Conservation (phyloP, 2,113 vertebrate species). For the Edolisoma coerulescens region DNA sequence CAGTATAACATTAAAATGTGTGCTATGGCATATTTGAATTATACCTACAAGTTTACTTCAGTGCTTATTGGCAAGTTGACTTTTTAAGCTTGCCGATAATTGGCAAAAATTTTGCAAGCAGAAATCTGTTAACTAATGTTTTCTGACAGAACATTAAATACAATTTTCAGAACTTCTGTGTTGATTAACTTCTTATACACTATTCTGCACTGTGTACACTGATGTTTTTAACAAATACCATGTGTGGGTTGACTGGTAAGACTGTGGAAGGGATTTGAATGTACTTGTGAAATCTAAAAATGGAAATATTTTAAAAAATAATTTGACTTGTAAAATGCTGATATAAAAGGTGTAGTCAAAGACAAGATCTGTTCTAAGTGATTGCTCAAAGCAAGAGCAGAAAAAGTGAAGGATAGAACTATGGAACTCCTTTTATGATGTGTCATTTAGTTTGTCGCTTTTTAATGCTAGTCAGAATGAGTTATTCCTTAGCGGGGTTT, state of each 20-base stretch:
- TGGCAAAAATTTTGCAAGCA: not conserved
- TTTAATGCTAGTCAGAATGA: not conserved
- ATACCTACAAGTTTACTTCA: not conserved
- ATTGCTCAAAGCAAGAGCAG: not conserved
- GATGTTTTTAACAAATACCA: not conserved
- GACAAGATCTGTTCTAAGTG: not conserved
- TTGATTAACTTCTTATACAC: not conserved
- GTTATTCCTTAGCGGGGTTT: rapidly evolving
- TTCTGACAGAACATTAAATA: not conserved
- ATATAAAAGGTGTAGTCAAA: not conserved
- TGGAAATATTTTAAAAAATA: not conserved
- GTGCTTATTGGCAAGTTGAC: not conserved
- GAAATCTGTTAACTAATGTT: not conserved
- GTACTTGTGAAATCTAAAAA: not conserved
- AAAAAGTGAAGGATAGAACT: not conserved
- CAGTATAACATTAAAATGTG: not conserved
- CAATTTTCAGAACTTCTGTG: not conserved
- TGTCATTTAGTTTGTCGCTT: not conserved
- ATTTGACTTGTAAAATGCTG: not conserved
- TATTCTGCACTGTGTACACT: not conserved
- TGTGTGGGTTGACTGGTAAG: not conserved
- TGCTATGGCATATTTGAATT: not conserved
- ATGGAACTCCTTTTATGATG: not conserved
- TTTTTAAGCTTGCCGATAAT: not conserved
- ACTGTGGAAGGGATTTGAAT: not conserved